Evolutionary conservation across 2,888 invertebrate genomes (phyloP).

Genomic region (Drosophila niveifrons): DNA sequence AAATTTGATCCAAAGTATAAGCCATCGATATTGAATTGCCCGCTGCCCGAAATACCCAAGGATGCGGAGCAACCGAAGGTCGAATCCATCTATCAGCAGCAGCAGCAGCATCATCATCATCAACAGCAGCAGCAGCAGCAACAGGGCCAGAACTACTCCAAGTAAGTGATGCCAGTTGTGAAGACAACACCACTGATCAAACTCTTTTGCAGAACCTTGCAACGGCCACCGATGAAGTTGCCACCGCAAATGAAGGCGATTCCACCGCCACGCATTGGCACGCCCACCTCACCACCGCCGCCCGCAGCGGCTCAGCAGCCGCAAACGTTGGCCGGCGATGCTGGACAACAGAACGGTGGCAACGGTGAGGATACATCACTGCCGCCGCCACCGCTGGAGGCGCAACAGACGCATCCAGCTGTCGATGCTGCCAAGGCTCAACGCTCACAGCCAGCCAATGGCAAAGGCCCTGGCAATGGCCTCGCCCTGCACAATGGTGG

Average conservation of each 20-base stretch:
- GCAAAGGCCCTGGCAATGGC: slow-evolving; percentile 61
- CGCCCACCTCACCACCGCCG: slow-evolving; percentile 82
- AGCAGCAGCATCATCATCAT: slow-evolving; percentile 66
- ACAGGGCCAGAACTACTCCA: slow-evolving; percentile 80
- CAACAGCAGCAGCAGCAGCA: slow-evolving; percentile 75
- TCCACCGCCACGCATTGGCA: slow-evolving; percentile 85
- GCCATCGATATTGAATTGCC: slow-evolving; percentile 85
- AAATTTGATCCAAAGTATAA: slow-evolving; percentile 86
- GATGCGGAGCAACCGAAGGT: slow-evolving; percentile 84
- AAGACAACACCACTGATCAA: background rate
- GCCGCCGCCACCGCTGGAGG: slow-evolving; percentile 80
- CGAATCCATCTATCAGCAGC: slow-evolving; percentile 80
- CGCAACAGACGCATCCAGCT: slow-evolving; percentile 49
- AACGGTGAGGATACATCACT: slow-evolving; percentile 73
- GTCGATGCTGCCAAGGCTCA: slow-evolving; percentile 60
- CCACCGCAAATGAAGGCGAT: slow-evolving; percentile 85
- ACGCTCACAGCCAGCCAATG: slow-evolving; percentile 63
- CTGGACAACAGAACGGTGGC: slow-evolving; percentile 45
- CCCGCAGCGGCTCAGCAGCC: slow-evolving; percentile 55
- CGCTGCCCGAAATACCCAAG: slow-evolving; percentile 85
- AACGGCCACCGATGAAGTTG: slow-evolving; percentile 85
- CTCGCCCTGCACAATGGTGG: slow-evolving; percentile 69
- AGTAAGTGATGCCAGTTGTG: slow-evolving; percentile 74
- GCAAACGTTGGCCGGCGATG: slow-evolving; percentile 11
- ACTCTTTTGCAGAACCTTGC: slow-evolving; percentile 80